These are phyloP conservation scores for Nyctalus aviator DNA, from an alignment of 2,797 vertebrate species.

Conservation along the genomic window DNA sequence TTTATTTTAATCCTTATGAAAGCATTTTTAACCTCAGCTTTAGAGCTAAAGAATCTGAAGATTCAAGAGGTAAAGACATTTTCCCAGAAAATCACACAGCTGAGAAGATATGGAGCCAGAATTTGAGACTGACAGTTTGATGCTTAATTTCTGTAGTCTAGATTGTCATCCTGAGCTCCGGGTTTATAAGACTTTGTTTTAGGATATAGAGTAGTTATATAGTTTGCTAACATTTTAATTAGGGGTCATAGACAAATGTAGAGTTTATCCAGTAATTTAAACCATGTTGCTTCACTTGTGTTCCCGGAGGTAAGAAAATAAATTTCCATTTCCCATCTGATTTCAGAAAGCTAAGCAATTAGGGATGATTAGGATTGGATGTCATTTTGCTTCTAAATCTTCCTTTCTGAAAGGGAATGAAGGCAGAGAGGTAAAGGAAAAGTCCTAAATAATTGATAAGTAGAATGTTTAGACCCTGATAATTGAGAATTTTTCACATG, in stretches of 20 bases:
- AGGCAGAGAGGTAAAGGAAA: slow-evolving; percentile 10
- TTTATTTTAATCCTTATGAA: background rate
- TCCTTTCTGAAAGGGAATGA: slow-evolving; percentile 41
- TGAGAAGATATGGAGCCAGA: background rate
- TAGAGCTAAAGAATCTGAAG: slow-evolving; percentile 41
- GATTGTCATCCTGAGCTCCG: background rate
- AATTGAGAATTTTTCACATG: slow-evolving; percentile 3
- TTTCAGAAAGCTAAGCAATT: slow-evolving; percentile 3
- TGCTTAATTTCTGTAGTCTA: slow-evolving; percentile 22
- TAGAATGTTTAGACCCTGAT: slow-evolving; percentile 10
- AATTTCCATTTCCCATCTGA: background rate
- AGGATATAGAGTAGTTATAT: background rate
- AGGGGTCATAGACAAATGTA: background rate
- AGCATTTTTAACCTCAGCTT: background rate
- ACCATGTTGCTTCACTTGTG: too few species aligned
- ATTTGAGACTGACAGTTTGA: slow-evolving; percentile 41
- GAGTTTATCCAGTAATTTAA: background rate
- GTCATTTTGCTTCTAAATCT: background rate
- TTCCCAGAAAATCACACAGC: background rate
- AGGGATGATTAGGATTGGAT: background rate
- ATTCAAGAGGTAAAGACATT: background rate
- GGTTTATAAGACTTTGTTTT: background rate
- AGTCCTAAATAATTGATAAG: background rate
- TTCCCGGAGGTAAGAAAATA: background rate
- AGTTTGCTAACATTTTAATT: slow-evolving; percentile 43